Conservation (phyloP, 2,113 vertebrate genomes). For the Gallinago undulata region DNA sequence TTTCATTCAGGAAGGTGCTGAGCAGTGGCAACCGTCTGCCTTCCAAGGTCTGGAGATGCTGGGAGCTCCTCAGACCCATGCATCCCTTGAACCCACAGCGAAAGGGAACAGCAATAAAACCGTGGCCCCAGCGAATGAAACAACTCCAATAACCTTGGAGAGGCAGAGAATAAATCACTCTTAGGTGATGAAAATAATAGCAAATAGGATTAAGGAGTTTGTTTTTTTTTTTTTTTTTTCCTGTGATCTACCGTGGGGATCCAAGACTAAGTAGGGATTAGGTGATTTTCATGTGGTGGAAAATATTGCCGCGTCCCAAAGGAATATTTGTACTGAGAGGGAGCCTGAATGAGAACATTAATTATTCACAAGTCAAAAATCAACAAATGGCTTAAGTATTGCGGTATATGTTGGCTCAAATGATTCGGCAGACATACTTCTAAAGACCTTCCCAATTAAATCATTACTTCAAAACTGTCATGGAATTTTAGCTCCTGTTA, state of each 20-base stretch:
- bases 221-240: background rate
- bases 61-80: background rate
- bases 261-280: constrained; percentile 8
- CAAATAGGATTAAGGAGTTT: constrained; percentile 19
- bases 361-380: constrained; percentile 57
- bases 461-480: constrained; percentile 37
- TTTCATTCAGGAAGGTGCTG: background rate
- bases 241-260: background rate
- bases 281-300: background rate
- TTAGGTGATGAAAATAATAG: constrained; percentile 9
- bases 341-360: constrained; percentile 37
- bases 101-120: background rate
- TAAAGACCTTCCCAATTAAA: constrained; percentile 54
- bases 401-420: constrained; percentile 21
- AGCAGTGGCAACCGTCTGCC: background rate
- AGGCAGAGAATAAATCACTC: background rate
- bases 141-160: constrained; percentile 4
- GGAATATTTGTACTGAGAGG: constrained; percentile 40
- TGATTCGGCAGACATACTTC: background rate
- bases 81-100: background rate
- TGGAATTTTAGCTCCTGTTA: constrained; percentile 58
- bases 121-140: background rate
- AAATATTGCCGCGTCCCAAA: background rate
- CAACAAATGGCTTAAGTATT: constrained; percentile 53
- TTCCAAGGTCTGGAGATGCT: background rate